Conservation (phyloP, 35 echinoderm and acorn worm genomes). For the Eucidaris tribuloides region DNA sequence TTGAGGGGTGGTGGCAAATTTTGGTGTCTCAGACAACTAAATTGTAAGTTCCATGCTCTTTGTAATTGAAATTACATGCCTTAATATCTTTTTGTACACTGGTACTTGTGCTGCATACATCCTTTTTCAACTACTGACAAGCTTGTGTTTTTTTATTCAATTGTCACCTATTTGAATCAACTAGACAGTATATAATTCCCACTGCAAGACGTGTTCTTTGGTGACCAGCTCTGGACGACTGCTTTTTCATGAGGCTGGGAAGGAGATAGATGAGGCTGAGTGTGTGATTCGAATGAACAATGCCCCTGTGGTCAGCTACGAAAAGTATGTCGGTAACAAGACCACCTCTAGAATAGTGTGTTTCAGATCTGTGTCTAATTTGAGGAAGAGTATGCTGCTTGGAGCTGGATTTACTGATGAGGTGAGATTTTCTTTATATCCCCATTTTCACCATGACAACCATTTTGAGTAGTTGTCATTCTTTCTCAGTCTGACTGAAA, state of each 20-base stretch:
- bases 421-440: background rate
- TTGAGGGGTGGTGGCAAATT: too few relatives aligned
- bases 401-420: constrained; percentile 9
- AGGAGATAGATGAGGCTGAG: constrained; percentile 68
- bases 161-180: too few relatives aligned
- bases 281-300: constrained; percentile 97
- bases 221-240: constrained; percentile 89
- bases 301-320: constrained; percentile 56
- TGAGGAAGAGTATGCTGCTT: constrained; percentile 39
- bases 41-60: too few relatives aligned
- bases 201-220: constrained; percentile 70
- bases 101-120: too few relatives aligned
- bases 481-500: background rate
- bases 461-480: background rate
- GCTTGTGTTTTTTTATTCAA: too few relatives aligned
- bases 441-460: background rate
- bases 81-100: too few relatives aligned
- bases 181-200: background rate
- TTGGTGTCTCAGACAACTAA: too few relatives aligned
- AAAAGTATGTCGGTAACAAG: constrained; percentile 71
- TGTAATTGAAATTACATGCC: too few relatives aligned
- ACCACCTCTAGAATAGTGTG: constrained; percentile 74
- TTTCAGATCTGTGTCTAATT: constrained; percentile 48
- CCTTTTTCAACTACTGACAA: too few relatives aligned
- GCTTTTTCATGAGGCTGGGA: constrained; percentile 46